Evolutionary conservation across 1,140 invertebrate species (phyloP).

Genomic region (Ooceraea biroi): DNA sequence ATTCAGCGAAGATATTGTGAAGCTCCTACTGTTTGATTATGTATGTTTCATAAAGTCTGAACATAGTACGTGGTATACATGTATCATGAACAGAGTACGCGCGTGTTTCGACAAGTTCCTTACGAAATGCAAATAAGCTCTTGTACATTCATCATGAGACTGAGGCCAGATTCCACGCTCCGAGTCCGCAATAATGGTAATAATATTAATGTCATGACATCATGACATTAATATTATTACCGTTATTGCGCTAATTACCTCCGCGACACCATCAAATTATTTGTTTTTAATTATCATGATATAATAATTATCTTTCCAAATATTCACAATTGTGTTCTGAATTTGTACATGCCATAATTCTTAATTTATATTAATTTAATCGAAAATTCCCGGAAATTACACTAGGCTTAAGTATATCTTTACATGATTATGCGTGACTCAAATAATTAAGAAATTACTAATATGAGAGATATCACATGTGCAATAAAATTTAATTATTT

Average conservation of each 20-base stretch:
- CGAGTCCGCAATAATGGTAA: conserved; percentile 6
- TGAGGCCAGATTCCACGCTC: background rate
- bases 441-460: background rate
- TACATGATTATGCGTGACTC: no score
- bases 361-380: background rate
- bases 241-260: background rate
- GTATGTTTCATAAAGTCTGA: conserved; percentile 16
- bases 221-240: background rate
- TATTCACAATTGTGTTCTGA: background rate
- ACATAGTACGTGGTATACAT: background rate
- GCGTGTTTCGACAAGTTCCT: conserved; percentile 38
- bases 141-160: background rate
- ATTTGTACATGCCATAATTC: background rate
- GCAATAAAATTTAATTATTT: no score
- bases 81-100: conserved; percentile 3
- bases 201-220: no score
- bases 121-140: conserved; percentile 60
- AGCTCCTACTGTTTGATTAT: conserved; percentile 11
- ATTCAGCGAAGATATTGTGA: background rate
- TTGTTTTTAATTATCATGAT: background rate
- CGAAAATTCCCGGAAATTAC: no score
- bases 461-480: no score
- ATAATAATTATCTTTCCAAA: background rate
- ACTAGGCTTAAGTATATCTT: no score
- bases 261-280: background rate